Base-by-base conservation (phyloP, 1,140 invertebrate species). In the Lysiphlebus fabarum region DNA sequence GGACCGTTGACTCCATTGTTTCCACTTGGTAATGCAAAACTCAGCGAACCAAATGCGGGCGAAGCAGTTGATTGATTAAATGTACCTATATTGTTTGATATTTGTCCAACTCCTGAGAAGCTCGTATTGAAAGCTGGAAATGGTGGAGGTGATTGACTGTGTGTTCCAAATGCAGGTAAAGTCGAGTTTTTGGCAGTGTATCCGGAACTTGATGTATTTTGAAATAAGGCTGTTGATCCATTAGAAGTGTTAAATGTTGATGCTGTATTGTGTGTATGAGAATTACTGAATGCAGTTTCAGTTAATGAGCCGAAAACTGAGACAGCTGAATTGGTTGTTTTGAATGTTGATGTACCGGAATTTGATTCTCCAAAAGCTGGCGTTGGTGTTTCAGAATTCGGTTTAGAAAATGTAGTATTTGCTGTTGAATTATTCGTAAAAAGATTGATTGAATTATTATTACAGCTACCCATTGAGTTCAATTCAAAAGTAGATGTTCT, bases 211-310 rank as follows among this genome's bases (percentile, higher is more conserved):
- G 36, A 6, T 17, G n/a, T 36, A 49, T 44, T 26, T 47, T n/a
- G 9, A 9, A 8, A 9, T 9, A 12, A 11, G 7, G 41, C 51
- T 33, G 54, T 54, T 7, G 50, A 40, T n/a, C 50, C 9, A 9
- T 8, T 55, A 6, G 58, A 38, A 7, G 57, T 48, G 4, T 58
- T 62, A 17, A 71, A 71, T 7, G 53, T 60, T 14, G 53, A 47
- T 1, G 45, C 40, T 1, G 14, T 26, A 38, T 6, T 48, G 4
- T 12, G 6, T 5, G 47, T 48, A 26, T 12, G 1, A 8, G 12
- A 26, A 17, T 2, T 17, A 6, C 17, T 11, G 47, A 48, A 40
- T 42, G 40, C 17, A 34, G 37, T 45, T 26, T 26, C 40, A n/a
- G 8, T 61, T 17, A 43, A 40, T 7, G 61, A 6, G n/a, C 63